A percentile compares a stretch with the other conserved stretches of the same genome.
Conservation (phyloP, 1,140 invertebrate species). For the Pseudomyrmex gracilis region DNA sequence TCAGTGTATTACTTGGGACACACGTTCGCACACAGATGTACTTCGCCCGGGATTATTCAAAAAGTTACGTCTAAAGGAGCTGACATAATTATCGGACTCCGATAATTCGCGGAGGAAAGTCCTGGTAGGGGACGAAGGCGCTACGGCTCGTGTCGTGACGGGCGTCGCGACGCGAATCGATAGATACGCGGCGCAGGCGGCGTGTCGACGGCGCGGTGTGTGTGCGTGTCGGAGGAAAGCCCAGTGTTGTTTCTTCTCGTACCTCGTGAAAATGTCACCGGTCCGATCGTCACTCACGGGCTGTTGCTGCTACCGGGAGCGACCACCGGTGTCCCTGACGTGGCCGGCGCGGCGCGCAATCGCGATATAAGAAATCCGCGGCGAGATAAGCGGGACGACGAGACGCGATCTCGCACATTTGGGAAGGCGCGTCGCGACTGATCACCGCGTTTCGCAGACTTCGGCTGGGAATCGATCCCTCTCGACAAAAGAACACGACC, state of each 20-base stretch:
- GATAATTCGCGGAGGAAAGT: conserved; percentile 26
- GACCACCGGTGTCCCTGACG: not conserved
- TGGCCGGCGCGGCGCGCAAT: not conserved
- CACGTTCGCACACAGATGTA: not conserved
- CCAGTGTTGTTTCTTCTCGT: conserved; percentile 67
- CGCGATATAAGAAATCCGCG: not conserved
- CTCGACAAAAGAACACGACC: conserved; percentile 18
- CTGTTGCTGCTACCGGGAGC: not conserved
- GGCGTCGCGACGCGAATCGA: conserved; percentile 70
- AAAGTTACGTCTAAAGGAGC: not conserved
- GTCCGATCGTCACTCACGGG: conserved; percentile 7
- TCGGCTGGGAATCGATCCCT: conserved; percentile 30
- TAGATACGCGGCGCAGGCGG: conserved; percentile 70
- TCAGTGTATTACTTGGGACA: too few relatives aligned
- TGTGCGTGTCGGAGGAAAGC: not conserved
- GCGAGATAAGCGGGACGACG: not conserved
- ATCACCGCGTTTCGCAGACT: conserved; percentile 9
- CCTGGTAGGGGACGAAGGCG: conserved; percentile 56
- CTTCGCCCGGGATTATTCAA: not conserved
- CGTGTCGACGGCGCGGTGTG: conserved; percentile 16
- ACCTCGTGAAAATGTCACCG: conserved; percentile 63
- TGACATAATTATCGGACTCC: conserved; percentile 16
- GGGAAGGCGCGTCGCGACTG: conserved; percentile 11
- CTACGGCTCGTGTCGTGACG: conserved; percentile 64
- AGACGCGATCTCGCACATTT: conserved; percentile 2